Percentiles rank a stretch among this genome's conserved stretches.
Conservation (phyloP, 2,113 vertebrate species). For the Chelonoidis abingdonii region DNA sequence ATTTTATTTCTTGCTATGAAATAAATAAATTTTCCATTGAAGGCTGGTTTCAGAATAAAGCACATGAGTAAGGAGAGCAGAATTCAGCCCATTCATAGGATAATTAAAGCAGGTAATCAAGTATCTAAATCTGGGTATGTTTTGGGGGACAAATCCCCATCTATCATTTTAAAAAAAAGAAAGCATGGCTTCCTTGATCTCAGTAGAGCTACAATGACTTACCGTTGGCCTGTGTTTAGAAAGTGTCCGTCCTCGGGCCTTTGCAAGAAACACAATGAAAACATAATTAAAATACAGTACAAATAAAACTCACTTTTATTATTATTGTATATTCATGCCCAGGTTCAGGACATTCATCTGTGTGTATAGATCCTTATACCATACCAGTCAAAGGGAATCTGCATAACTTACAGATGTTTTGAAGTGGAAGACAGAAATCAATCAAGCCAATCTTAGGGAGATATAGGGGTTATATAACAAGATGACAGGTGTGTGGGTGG, state of each 20-base stretch:
- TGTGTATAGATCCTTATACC: neutral
- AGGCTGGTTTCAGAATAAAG: neutral
- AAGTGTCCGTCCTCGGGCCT: neutral
- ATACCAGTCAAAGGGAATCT: neutral
- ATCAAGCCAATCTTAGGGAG: neutral
- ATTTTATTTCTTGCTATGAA: neutral
- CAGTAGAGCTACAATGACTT: neutral
- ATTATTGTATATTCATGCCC: neutral
- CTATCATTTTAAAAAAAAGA: neutral
- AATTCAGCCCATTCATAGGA: neutral
- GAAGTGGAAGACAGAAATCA: neutral
- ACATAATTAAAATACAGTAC: neutral
- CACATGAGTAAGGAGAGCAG: neutral
- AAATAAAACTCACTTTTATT: neutral
- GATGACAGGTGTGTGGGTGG: neutral
- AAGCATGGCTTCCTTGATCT: neutral
- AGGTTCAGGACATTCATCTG: neutral
- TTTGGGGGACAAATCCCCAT: neutral
- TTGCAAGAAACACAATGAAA: neutral
- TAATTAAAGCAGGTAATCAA: neutral
- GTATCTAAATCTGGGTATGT: neutral
- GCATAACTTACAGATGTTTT: neutral
- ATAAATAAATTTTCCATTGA: neutral
- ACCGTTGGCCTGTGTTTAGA: neutral
- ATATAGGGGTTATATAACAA: neutral